phyloP scores from a whole-genome alignment of 1,140 invertebrate genomes.

The Diorhabda sublineata region DNA sequence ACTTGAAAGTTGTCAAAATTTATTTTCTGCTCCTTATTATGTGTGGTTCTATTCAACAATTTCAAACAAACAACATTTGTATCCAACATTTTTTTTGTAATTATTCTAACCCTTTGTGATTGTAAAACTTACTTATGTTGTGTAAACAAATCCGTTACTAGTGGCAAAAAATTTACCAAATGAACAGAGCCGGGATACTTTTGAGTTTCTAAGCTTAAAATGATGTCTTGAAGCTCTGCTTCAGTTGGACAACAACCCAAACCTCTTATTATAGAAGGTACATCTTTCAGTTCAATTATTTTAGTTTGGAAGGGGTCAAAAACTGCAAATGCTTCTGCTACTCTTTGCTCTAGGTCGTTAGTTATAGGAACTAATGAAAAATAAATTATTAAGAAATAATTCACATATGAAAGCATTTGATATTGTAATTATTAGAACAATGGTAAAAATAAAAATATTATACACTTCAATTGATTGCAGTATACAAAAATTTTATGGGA shows the following conservation, averaged over 20 bases:
- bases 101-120: not conserved
- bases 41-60: no score
- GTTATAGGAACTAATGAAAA: constrained; percentile 1
- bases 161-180: constrained; percentile 60
- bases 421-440: no score
- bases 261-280: constrained; percentile 79
- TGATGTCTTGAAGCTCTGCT: constrained; percentile 79
- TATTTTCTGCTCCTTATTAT: no score
- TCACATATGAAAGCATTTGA: no score
- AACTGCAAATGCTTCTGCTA: constrained; percentile 79
- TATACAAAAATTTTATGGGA: no score
- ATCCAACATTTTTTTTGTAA: not conserved
- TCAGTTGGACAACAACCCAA: constrained; percentile 79
- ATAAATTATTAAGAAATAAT: not conserved
- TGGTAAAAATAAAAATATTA: no score
- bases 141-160: constrained; percentile 64
- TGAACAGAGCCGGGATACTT: constrained; percentile 67
- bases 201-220: constrained; percentile 72
- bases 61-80: not conserved
- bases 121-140: constrained; percentile 63
- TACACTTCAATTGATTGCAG: no score
- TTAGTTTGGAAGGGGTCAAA: constrained; percentile 82
- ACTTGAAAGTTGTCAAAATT: no score
- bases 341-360: constrained; percentile 65
- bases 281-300: constrained; percentile 80